Conservation (phyloP, 2,113 vertebrate genomes). For the Poecilia latipinna region DNA sequence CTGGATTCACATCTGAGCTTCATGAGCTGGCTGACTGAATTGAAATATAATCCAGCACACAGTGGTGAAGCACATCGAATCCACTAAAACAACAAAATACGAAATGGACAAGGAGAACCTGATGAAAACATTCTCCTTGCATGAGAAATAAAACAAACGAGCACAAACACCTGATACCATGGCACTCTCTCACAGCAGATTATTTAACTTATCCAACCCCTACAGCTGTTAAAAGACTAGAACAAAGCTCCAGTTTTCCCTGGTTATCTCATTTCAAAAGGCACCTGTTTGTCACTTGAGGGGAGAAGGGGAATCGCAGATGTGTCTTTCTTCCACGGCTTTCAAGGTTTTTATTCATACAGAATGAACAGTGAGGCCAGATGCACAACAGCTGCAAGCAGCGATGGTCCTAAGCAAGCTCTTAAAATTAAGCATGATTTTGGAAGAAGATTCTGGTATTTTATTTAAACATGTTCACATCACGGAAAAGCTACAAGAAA, state of each 20-base stretch:
- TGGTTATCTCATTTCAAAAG: slow-evolving; percentile 70
- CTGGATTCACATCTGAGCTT: slow-evolving; percentile 17
- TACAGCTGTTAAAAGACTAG: slow-evolving; percentile 31
- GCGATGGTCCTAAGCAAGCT: slow-evolving; percentile 55
- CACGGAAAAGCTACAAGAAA: background rate
- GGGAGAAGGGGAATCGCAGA: slow-evolving; percentile 38
- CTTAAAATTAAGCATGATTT: slow-evolving; percentile 34
- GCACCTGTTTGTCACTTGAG: slow-evolving; percentile 74
- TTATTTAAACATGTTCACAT: background rate
- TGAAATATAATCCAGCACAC: background rate
- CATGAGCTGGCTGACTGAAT: slow-evolving; percentile 8
- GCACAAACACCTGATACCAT: slow-evolving; percentile 27
- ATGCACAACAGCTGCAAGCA: slow-evolving; percentile 72
- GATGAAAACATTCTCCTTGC: background rate
- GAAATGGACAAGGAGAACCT: background rate
- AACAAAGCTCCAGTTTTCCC: slow-evolving; percentile 40
- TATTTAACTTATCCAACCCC: slow-evolving; percentile 18
- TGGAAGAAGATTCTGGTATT: background rate
- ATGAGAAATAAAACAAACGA: background rate
- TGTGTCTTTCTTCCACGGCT: slow-evolving; percentile 61
- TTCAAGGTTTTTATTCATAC: slow-evolving; percentile 68
- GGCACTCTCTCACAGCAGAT: slow-evolving; percentile 26
- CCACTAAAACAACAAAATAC: background rate
- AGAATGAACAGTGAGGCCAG: slow-evolving; percentile 67
- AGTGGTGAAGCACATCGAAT: slow-evolving; percentile 1